phyloP scores from a whole-genome alignment of 2,113 vertebrate species.

The Carassius gibelio region DNA sequence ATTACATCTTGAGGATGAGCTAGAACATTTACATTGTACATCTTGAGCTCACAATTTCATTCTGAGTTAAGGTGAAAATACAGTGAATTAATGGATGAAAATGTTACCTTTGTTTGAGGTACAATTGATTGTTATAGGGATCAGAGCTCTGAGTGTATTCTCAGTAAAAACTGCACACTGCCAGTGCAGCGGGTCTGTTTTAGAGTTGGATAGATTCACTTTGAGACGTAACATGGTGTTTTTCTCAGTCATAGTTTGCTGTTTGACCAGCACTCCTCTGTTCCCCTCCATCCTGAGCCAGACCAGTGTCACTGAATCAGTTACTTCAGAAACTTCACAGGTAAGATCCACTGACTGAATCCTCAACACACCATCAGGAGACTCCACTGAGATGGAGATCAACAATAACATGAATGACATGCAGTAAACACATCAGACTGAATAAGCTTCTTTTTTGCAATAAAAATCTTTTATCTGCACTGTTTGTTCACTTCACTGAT shows the following conservation, averaged over 20 bases:
- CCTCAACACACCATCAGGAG: conserved; percentile 29
- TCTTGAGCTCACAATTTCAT: too few species aligned
- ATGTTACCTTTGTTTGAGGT: neutral
- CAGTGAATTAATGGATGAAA: too few species aligned
- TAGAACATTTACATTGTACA: too few species aligned
- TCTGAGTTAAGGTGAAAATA: too few species aligned
- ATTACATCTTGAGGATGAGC: too few species aligned
- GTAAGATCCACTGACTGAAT: conserved; percentile 39
- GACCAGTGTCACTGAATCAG: conserved; percentile 35
- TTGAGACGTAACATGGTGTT: neutral
- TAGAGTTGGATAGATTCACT: conserved; percentile 37
- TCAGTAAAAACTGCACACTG: conserved; percentile 53
- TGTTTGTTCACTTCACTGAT: too few species aligned
- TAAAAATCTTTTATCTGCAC: too few species aligned
- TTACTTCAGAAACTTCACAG: conserved; percentile 42
- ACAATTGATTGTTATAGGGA: conserved; percentile 10
- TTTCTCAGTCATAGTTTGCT: conserved; percentile 14
- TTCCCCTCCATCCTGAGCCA: conserved; percentile 53
- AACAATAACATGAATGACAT: neutral
- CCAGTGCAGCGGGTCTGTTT: conserved; percentile 32
- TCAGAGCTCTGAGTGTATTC: conserved; percentile 33
- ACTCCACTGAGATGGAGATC: conserved; percentile 39
- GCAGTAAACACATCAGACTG: too few species aligned
- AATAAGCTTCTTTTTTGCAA: too few species aligned
- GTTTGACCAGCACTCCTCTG: conserved; percentile 39